phyloP scores from a whole-genome alignment of 1,140 invertebrate species.

The Grapholita molesta region DNA sequence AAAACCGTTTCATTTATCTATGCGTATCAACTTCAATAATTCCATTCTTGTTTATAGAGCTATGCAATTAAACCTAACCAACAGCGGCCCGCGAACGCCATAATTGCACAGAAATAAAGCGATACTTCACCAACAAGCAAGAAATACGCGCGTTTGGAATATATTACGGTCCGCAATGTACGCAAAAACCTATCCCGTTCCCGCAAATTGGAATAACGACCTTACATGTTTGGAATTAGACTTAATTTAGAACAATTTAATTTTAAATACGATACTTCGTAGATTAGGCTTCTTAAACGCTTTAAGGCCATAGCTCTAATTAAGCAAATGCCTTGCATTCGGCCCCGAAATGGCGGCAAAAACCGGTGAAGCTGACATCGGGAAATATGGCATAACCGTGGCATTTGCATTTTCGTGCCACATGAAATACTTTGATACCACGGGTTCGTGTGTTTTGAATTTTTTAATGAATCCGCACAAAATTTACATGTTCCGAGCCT shows the following conservation, averaged over 20 bases:
- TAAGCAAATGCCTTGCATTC: slow-evolving; percentile 19
- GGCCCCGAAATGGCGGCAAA: slow-evolving; percentile 20
- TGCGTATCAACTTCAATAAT: neutral
- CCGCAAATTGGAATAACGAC: neutral
- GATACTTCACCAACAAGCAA: neutral
- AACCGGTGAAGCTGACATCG: slow-evolving; percentile 38
- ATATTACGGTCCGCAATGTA: neutral
- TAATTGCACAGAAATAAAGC: neutral
- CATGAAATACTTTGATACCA: slow-evolving; percentile 49
- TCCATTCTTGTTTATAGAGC: neutral
- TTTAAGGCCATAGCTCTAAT: neutral
- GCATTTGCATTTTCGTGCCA: slow-evolving; percentile 63
- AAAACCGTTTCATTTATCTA: neutral
- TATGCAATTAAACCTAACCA: neutral
- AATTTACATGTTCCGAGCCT: slow-evolving; percentile 31
- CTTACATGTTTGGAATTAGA: neutral
- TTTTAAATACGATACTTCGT: neutral
- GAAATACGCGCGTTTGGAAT: neutral
- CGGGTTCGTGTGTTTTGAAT: slow-evolving; percentile 35
- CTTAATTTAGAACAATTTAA: neutral
- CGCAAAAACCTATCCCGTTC: neutral
- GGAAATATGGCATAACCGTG: slow-evolving; percentile 43
- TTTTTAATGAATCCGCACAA: slow-evolving; percentile 51
- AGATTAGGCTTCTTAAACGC: neutral
- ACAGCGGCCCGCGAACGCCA: neutral